These are phyloP conservation scores for Oscheius sp. DNA, from an alignment of 2,888 invertebrate genomes.

Conservation along the genomic window DNA sequence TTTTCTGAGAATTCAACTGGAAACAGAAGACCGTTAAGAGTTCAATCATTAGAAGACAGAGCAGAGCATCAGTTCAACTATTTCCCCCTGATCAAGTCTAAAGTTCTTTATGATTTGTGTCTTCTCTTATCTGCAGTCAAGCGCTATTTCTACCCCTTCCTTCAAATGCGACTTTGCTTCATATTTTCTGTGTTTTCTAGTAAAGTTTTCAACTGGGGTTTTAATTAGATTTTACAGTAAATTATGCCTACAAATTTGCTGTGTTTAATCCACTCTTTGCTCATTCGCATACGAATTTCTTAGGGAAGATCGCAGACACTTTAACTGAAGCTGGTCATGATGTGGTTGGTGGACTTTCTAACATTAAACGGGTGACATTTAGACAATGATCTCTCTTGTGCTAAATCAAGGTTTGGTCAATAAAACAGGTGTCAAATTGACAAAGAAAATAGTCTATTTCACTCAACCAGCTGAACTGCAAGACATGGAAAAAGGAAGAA, in stretches of 20 bases:
- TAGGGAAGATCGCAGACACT: slow-evolving; percentile 41
- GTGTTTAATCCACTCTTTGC: slow-evolving; percentile 42
- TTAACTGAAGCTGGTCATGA: slow-evolving; percentile 47
- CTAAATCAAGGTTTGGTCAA: slow-evolving; percentile 28
- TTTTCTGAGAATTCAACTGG: too few relatives aligned
- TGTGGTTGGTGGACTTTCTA: slow-evolving; percentile 42
- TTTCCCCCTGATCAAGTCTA: too few relatives aligned
- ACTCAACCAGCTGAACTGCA: neutral
- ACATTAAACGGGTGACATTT: too few relatives aligned
- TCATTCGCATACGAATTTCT: slow-evolving; percentile 40
- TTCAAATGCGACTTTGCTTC: neutral
- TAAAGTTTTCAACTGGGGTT: neutral
- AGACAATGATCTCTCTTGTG: slow-evolving; percentile 41
- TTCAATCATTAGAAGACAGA: too few relatives aligned
- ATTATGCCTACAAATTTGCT: slow-evolving; percentile 26
- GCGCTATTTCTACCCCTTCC: neutral
- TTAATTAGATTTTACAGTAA: neutral
- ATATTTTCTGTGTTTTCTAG: neutral
- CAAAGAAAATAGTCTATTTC: slow-evolving; percentile 1
- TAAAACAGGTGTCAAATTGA: slow-evolving; percentile 10
- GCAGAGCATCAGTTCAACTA: too few relatives aligned
- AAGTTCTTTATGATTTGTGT: too few relatives aligned
- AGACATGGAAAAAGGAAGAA: too few relatives aligned
- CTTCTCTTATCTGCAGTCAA: neutral
- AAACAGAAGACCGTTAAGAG: too few relatives aligned